These are phyloP conservation scores for Neoscelio sp. DNA, from an alignment of 2,888 invertebrate genomes.

Conservation along the genomic window DNA sequence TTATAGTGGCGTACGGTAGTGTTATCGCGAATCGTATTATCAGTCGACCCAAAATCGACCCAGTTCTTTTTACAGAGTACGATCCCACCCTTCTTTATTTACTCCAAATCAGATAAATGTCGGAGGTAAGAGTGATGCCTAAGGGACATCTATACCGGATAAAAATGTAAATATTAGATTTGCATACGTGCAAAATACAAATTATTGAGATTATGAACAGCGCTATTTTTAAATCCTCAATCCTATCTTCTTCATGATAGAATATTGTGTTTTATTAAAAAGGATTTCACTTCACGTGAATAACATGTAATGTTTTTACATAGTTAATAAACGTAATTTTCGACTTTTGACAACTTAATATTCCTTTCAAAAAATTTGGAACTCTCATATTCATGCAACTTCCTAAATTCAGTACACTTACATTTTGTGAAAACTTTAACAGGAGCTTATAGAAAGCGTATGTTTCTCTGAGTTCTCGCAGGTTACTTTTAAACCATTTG, in stretches of 20 bases:
- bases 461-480: too few relatives aligned
- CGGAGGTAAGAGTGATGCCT: conserved; percentile 5
- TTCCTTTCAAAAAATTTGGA: too few relatives aligned
- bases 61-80: conserved; percentile 25
- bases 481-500: too few relatives aligned
- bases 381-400: too few relatives aligned
- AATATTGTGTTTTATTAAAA: too few relatives aligned
- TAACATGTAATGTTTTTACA: too few relatives aligned
- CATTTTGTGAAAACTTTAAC: too few relatives aligned
- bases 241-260: background rate
- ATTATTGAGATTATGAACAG: conserved; percentile 6
- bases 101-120: conserved; percentile 31
- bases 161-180: conserved; percentile 26
- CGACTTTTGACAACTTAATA: too few relatives aligned
- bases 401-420: too few relatives aligned
- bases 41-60: conserved; percentile 35
- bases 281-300: too few relatives aligned
- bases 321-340: too few relatives aligned
- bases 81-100: conserved; percentile 24
- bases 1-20: conserved; percentile 19
- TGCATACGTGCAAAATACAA: conserved; percentile 3
- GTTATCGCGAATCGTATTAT: conserved; percentile 26
- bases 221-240: background rate
- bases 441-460: too few relatives aligned
- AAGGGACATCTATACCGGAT: conserved; percentile 21